Conservation (phyloP, 1,140 invertebrate species). For the Leptinotarsa lineolata region DNA sequence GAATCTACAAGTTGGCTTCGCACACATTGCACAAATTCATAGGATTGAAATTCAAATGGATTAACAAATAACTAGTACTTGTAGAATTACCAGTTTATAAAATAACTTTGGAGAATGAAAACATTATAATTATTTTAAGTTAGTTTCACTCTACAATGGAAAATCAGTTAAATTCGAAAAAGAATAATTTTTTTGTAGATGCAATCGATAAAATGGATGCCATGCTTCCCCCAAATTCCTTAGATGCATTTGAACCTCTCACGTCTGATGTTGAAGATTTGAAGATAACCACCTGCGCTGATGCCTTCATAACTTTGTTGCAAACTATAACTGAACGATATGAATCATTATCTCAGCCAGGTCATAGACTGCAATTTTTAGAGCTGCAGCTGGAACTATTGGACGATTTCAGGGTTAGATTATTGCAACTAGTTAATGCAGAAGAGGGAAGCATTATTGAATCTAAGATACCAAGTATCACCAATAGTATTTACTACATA, state of each 20-base stretch:
- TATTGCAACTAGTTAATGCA: slow-evolving; percentile 63
- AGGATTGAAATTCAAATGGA: no score
- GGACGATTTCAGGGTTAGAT: slow-evolving; percentile 68
- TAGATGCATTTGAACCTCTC: slow-evolving; percentile 66
- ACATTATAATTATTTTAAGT: no score
- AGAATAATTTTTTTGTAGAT: slow-evolving; percentile 62
- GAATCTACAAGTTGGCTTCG: no score
- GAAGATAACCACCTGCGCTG: slow-evolving; percentile 77
- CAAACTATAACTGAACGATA: slow-evolving; percentile 89
- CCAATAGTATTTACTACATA: slow-evolving; percentile 85
- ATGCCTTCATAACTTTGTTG: slow-evolving; percentile 79
- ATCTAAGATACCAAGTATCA: slow-evolving; percentile 68
- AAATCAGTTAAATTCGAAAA: no score
- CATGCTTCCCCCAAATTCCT: slow-evolving; percentile 72
- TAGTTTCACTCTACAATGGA: no score
- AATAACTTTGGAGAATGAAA: no score
- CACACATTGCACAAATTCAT: no score
- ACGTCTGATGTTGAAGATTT: slow-evolving; percentile 66
- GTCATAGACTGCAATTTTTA: slow-evolving; percentile 87
- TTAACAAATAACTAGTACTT: no score
- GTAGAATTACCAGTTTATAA: no score
- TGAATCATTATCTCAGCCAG: slow-evolving; percentile 78
- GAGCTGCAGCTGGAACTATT: slow-evolving; percentile 86
- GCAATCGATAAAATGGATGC: slow-evolving; percentile 87
- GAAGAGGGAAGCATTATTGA: slow-evolving; percentile 65